Conservation (phyloP, 2,797 vertebrate species). For the Chrysocyon brachyurus region DNA sequence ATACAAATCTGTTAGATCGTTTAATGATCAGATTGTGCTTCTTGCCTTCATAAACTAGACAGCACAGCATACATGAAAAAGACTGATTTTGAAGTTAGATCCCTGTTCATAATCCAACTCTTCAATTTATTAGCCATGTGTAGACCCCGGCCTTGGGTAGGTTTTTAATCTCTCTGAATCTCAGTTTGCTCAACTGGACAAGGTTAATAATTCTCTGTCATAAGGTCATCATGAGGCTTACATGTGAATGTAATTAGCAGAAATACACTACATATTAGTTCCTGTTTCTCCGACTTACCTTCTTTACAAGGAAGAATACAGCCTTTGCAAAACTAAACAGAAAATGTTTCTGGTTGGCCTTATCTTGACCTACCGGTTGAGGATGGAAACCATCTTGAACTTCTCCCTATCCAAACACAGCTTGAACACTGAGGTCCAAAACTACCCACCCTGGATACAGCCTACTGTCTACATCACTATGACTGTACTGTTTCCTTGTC, state of each 20-base stretch:
- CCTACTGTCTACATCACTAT: background rate
- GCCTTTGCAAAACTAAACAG: conserved; percentile 41
- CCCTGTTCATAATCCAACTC: background rate
- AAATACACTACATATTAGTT: background rate
- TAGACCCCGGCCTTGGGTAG: background rate
- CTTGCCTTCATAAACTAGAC: conserved; percentile 14
- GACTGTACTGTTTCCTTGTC: conserved; percentile 1
- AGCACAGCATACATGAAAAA: background rate
- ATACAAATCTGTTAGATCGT: background rate
- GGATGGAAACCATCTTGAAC: background rate
- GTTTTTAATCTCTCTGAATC: background rate
- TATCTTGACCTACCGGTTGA: background rate
- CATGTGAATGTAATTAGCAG: conserved; percentile 8
- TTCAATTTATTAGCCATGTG: background rate
- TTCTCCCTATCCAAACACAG: background rate
- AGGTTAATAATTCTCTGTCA: background rate
- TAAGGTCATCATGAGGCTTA: background rate
- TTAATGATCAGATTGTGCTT: background rate
- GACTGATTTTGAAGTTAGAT: background rate
- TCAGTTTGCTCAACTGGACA: background rate
- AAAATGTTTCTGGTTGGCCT: background rate
- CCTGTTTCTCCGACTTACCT: background rate
- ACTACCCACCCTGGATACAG: background rate
- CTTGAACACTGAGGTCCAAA: background rate
- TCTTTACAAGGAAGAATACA: background rate